Conservation (phyloP, 1,140 invertebrate genomes). For the Acromyrmex heyeri region DNA sequence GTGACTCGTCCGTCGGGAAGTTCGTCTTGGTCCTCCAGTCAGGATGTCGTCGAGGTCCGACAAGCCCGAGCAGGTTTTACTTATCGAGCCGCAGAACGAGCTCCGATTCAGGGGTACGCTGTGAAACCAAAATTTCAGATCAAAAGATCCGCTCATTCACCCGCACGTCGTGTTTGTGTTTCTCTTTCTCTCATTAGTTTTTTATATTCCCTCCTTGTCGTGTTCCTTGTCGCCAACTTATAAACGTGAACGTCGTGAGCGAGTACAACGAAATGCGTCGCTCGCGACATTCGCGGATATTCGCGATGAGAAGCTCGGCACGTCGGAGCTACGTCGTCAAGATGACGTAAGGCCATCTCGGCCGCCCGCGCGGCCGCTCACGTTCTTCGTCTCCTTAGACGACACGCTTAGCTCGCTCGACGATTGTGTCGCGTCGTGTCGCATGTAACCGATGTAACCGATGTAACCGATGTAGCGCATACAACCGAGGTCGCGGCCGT, state of each 20-base stretch:
- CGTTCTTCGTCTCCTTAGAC: background rate
- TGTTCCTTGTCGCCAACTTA: background rate
- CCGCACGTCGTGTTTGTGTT: background rate
- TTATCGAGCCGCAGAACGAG: slow-evolving; percentile 91
- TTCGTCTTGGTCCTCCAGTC: slow-evolving; percentile 56
- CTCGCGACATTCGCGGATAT: background rate
- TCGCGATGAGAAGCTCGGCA: slow-evolving; percentile 17
- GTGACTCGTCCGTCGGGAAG: slow-evolving; percentile 47
- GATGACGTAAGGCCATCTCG: slow-evolving; percentile 75
- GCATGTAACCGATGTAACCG: background rate
- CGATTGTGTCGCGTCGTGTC: background rate
- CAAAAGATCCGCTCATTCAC: slow-evolving; percentile 21
- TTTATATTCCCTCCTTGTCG: background rate
- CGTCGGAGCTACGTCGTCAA: slow-evolving; percentile 71
- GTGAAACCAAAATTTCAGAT: no score
- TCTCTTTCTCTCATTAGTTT: background rate
- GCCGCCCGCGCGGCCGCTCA: background rate
- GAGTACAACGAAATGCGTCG: background rate
- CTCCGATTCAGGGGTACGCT: slow-evolving; percentile 91
- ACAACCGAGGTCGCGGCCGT: background rate
- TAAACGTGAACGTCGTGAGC: no score
- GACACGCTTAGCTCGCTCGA: no score
- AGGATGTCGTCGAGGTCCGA: slow-evolving; percentile 79
- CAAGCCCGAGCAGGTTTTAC: slow-evolving; percentile 89
- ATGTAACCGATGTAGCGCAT: background rate